Conservation (phyloP, 2,113 vertebrate species). For the Climacteris rufus region DNA sequence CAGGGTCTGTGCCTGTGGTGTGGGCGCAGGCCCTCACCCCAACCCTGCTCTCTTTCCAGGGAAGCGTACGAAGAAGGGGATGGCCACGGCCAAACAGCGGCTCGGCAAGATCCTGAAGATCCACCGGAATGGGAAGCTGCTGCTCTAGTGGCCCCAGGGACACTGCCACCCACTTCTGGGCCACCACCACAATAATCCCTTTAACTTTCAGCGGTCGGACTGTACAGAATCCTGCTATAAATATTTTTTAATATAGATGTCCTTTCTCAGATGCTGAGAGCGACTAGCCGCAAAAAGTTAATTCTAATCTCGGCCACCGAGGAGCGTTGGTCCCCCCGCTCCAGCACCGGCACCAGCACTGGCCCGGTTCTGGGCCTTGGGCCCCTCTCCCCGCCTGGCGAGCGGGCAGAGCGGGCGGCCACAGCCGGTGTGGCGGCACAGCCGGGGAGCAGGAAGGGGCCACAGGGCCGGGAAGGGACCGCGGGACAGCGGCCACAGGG, state of each 20-base stretch:
- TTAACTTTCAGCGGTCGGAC: slow-evolving; percentile 91
- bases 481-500: not conserved
- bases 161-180: slow-evolving; percentile 74
- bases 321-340: slow-evolving; percentile 65
- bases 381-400: too few species aligned
- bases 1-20: not conserved
- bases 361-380: not conserved
- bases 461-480: not conserved
- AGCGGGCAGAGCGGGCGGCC: not conserved
- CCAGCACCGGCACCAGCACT: too few species aligned
- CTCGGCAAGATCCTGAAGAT: slow-evolving; percentile 99
- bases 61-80: slow-evolving; percentile 98
- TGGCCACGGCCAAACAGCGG: slow-evolving; percentile 99
- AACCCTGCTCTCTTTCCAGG: slow-evolving; percentile 71
- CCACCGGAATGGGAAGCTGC: slow-evolving; percentile 96
- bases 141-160: slow-evolving; percentile 78
- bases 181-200: slow-evolving; percentile 77
- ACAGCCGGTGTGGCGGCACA: not conserved
- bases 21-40: not conserved
- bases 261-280: slow-evolving; percentile 79
- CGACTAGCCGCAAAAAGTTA: slow-evolving; percentile 70
- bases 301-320: slow-evolving; percentile 64
- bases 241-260: slow-evolving; percentile 89
- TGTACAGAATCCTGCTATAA: slow-evolving; percentile 89
- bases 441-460: not conserved